Conservation (phyloP, 2,888 invertebrate genomes). For the Anodontia alba region DNA sequence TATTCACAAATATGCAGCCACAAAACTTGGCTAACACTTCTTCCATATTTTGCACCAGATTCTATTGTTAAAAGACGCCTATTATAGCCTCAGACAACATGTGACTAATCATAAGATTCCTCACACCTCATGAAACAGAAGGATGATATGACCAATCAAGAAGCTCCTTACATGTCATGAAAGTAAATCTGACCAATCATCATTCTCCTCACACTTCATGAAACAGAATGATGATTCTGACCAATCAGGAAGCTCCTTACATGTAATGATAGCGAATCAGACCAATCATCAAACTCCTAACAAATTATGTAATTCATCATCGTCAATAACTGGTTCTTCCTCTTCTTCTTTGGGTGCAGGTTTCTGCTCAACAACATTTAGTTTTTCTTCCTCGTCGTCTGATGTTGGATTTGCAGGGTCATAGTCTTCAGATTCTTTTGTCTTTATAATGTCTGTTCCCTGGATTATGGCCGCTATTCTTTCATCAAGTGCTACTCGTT, state of each 20-base stretch:
- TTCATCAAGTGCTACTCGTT: slow-evolving; percentile 81
- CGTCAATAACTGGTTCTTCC: slow-evolving; percentile 78
- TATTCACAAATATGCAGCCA: too few relatives aligned
- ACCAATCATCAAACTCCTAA: slow-evolving; percentile 71
- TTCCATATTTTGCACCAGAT: too few relatives aligned
- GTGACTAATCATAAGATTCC: too few relatives aligned
- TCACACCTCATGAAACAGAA: too few relatives aligned
- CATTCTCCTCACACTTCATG: too few relatives aligned
- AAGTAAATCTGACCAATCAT: too few relatives aligned
- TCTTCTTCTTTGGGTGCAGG: slow-evolving; percentile 47
- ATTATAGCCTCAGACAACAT: too few relatives aligned
- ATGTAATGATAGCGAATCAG: background rate
- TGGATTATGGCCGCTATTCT: slow-evolving; percentile 82
- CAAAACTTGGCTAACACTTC: too few relatives aligned
- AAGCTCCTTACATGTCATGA: background rate
- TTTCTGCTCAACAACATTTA: background rate
- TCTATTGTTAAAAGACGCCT: too few relatives aligned
- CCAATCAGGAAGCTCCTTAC: background rate
- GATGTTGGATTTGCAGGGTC: slow-evolving; percentile 60
- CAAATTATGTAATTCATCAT: slow-evolving; percentile 80
- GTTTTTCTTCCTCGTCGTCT: slow-evolving; percentile 41
- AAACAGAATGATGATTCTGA: too few relatives aligned
- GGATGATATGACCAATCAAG: too few relatives aligned
- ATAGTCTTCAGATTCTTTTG: slow-evolving; percentile 38
- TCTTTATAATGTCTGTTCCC: slow-evolving; percentile 55